phyloP scores from a whole-genome alignment of 1,140 invertebrate species.

The Limonius californicus region DNA sequence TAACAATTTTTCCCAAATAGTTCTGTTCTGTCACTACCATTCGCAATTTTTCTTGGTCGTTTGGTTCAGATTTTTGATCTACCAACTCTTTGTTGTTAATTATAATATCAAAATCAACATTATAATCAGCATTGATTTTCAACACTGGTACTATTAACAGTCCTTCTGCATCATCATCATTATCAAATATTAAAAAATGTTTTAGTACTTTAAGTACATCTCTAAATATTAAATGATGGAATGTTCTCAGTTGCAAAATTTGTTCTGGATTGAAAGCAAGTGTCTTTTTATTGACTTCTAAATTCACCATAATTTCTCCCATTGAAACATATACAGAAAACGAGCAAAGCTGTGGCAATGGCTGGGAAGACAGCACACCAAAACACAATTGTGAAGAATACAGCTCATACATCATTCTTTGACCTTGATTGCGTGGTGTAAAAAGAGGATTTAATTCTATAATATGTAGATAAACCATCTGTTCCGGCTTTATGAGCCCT shows the following conservation, averaged over 20 bases:
- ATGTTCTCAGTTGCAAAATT: slow-evolving; percentile 56
- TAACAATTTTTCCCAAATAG: slow-evolving; percentile 71
- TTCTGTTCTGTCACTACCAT: slow-evolving; percentile 59
- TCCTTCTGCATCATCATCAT: slow-evolving; percentile 58
- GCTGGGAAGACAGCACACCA: slow-evolving; percentile 57
- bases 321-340: slow-evolving; percentile 86
- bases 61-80: slow-evolving; percentile 40
- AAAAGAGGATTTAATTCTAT: slow-evolving; percentile 26
- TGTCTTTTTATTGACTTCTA: slow-evolving; percentile 53
- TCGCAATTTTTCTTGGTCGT: slow-evolving; percentile 54
- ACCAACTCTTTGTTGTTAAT: slow-evolving; percentile 41
- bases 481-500: slow-evolving; percentile 15
- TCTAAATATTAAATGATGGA: slow-evolving; percentile 59
- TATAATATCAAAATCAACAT: slow-evolving; percentile 66
- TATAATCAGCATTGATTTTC: slow-evolving; percentile 27
- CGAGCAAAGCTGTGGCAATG: slow-evolving; percentile 54
- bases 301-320: slow-evolving; percentile 69
- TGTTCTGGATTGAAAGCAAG: slow-evolving; percentile 52
- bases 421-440: background rate
- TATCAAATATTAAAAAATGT: slow-evolving; percentile 70
- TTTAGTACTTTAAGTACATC: slow-evolving; percentile 76
- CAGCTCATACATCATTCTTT: slow-evolving; percentile 17
- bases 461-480: slow-evolving; percentile 37
- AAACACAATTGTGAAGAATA: slow-evolving; percentile 46
- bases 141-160: slow-evolving; percentile 72